Base-by-base conservation (phyloP, 2,888 invertebrate species). In the Hedychridium roseum region DNA sequence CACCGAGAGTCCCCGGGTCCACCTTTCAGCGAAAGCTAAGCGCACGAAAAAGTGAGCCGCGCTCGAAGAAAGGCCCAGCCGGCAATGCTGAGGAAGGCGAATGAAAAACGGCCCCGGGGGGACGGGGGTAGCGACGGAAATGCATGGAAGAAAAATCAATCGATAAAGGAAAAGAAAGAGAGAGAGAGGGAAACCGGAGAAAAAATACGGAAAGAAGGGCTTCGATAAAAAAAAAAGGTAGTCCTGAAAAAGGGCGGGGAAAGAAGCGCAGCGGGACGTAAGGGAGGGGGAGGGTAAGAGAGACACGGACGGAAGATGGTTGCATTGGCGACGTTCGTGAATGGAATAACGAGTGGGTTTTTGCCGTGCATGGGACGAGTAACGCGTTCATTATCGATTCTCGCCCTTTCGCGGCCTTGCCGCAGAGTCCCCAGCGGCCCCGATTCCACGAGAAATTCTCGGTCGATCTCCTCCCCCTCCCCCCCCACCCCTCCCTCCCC, bases 311-410 rank as follows among this genome's bases (percentile, higher is more conserved):
- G 35, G n/a, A 5, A 9, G 28, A n/a, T 37, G 49, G 37, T 50
- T 55, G 35, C 35, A 30, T 27, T 20, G 32, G 34, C 14, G 38
- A 20, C 49, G 47, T 23, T 47, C 63, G 55, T 54, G 62, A 41
- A 54, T 60, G 56, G 64, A 64, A 64, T 64, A 57, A 43, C 43
- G 62, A 64, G 62, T 62, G 54, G 57, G 62, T 64, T 64, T 64
- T 64, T 64, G 53, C 41, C 17, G 45, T 27, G 30, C 44, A 51
- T 53, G 48, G 36, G 51, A 55, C 52, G 54, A 45, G 60, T 56
- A 58, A 59, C 58, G 50, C 50, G 50, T 59, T 59, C 64, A 57
- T 64, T 61, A 61, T 52, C 45, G 59, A 61, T 64, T 64, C 61
- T 54, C 59, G 53, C 61, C 51, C 56, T 55, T 50, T 55, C 57